Percentiles rank a stretch among this genome's conserved stretches.
These are phyloP conservation scores for Amorpha juglandis DNA, from an alignment of 2,888 invertebrate species.

Conservation along the genomic window DNA sequence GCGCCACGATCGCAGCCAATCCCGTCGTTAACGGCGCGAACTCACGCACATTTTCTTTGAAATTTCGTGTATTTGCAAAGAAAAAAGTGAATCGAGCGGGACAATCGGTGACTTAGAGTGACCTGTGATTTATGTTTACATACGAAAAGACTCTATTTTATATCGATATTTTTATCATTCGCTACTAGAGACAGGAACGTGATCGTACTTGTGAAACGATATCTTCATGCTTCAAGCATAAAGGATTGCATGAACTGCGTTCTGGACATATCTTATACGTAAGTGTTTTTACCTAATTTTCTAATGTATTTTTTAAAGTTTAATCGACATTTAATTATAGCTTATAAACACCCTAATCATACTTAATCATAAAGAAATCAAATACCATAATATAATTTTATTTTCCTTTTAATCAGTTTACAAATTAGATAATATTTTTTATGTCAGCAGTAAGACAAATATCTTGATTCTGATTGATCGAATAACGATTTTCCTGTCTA, in stretches of 20 bases:
- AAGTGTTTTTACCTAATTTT: conserved; percentile 38
- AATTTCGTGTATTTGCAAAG: conserved; percentile 82
- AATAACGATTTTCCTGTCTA: conserved; percentile 51
- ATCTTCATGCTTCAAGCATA: conserved; percentile 69
- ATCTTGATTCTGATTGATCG: conserved; percentile 33
- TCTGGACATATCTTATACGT: conserved; percentile 59
- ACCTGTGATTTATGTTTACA: conserved; percentile 71
- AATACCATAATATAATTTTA: conserved; percentile 3
- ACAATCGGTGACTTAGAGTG: conserved; percentile 73
- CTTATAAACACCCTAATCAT: background rate
- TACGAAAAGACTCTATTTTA: conserved; percentile 59
- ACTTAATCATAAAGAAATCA: background rate
- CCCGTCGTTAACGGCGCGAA: conserved; percentile 54
- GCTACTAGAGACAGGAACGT: conserved; percentile 63
- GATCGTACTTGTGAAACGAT: conserved; percentile 74
- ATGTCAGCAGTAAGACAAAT: conserved; percentile 20
- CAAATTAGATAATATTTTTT: conserved; percentile 19
- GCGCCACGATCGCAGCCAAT: conserved; percentile 79
- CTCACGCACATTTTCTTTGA: conserved; percentile 79
- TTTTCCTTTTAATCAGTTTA: conserved; percentile 10
- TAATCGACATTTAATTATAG: background rate
- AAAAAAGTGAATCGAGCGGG: conserved; percentile 74
- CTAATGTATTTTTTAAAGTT: background rate
- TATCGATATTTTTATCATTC: conserved; percentile 52
- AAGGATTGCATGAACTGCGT: conserved; percentile 72